A percentile compares a stretch with the other conserved stretches of the same genome.
phyloP scores from a whole-genome alignment of 2,797 vertebrate genomes.

The Tenualosa thibaudeaui region DNA sequence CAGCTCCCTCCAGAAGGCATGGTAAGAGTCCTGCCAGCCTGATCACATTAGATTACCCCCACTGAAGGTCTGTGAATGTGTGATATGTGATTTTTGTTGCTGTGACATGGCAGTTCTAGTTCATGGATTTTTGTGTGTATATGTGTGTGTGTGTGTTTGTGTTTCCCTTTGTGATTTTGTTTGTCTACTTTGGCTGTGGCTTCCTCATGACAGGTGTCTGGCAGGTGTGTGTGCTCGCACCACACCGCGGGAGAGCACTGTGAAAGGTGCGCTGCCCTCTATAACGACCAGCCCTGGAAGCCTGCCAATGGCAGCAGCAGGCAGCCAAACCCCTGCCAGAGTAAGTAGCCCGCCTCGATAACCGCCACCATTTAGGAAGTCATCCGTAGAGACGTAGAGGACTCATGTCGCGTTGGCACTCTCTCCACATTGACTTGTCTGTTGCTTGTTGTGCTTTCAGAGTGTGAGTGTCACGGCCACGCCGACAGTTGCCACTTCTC shows the following conservation, averaged over 20 bases:
- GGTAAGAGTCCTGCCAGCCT: neutral
- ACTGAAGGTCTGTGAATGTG: neutral
- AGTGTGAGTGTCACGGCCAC: conserved; percentile 85
- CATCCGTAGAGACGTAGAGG: neutral
- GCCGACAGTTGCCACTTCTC: conserved; percentile 85
- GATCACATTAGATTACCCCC: neutral
- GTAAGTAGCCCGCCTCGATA: conserved; percentile 66
- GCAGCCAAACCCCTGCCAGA: conserved; percentile 82
- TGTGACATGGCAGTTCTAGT: neutral
- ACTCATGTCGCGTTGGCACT: neutral
- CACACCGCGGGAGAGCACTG: conserved; percentile 86
- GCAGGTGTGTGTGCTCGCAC: conserved; percentile 82
- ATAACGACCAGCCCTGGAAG: conserved; percentile 84
- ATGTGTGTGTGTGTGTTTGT: conserved; percentile 27
- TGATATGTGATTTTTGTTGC: neutral
- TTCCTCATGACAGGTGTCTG: conserved; percentile 74
- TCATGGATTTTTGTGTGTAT: conserved; percentile 15
- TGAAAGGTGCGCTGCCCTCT: conserved; percentile 80
- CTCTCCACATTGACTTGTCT: neutral
- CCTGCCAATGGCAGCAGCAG: conserved; percentile 85
- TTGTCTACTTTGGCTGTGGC: neutral
- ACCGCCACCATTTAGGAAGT: neutral
- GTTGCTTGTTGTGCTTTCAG: conserved; percentile 56
- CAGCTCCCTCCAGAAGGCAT: neutral
- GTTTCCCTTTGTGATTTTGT: neutral